phyloP scores from a whole-genome alignment of 2,797 vertebrate genomes.

The Phrynocephalus forsythii region DNA sequence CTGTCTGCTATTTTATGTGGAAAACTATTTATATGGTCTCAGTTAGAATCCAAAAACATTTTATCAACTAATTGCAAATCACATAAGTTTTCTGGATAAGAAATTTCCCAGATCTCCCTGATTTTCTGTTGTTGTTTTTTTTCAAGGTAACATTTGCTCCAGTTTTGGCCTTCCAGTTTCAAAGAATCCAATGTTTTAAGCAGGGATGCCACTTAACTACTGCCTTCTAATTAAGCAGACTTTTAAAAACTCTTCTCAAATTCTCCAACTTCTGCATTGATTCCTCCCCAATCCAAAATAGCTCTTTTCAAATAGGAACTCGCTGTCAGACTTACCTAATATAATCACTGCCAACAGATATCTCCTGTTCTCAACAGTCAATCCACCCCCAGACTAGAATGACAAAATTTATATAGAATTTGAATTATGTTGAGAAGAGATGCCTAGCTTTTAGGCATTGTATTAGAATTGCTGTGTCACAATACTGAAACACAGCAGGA shows the following conservation, averaged over 20 bases:
- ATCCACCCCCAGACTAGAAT: conserved; percentile 36
- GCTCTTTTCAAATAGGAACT: conserved; percentile 67
- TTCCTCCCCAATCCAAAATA: conserved; percentile 73
- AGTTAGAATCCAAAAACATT: not conserved
- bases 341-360: conserved; percentile 66
- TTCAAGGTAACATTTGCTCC: conserved; percentile 20
- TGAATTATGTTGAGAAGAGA: conserved; percentile 65
- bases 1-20: not conserved
- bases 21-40: not conserved
- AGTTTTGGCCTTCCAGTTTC: conserved; percentile 48
- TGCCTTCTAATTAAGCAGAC: conserved; percentile 71
- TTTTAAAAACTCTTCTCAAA: conserved; percentile 71
- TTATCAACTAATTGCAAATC: not conserved
- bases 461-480: conserved; percentile 60
- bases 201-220: conserved; percentile 64
- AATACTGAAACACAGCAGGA: conserved; percentile 50
- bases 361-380: conserved; percentile 61
- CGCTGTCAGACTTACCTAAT: conserved; percentile 72
- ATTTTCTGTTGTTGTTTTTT: not conserved
- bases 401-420: conserved; percentile 70
- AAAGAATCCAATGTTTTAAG: conserved; percentile 65
- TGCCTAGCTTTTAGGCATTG: conserved; percentile 65
- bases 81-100: not conserved
- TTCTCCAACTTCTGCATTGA: conserved; percentile 70
- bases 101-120: not conserved